These are phyloP conservation scores for Sebastes taczanowskii DNA, from an alignment of 2,797 vertebrate genomes.

Conservation along the genomic window DNA sequence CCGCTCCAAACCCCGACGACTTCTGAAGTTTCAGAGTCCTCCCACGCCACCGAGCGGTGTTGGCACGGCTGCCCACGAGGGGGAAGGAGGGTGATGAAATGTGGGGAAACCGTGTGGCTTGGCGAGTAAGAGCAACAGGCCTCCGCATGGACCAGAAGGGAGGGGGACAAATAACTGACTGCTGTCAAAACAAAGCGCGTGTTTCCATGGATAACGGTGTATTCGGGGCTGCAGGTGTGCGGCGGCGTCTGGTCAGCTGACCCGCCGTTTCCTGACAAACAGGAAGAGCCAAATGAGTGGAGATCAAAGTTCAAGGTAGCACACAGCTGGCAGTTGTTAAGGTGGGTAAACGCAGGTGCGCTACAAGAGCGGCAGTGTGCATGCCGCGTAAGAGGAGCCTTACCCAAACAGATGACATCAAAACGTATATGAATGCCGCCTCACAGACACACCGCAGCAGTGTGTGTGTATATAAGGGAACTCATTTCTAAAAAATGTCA, in stretches of 20 bases:
- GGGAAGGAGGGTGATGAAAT: slow-evolving; percentile 66
- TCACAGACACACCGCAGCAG: slow-evolving; percentile 23
- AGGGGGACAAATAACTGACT: slow-evolving; percentile 34
- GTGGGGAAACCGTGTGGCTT: slow-evolving; percentile 57
- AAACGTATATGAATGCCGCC: slow-evolving; percentile 37
- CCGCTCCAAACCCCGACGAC: slow-evolving; percentile 33
- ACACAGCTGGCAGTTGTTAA: slow-evolving; percentile 67
- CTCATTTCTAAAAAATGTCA: slow-evolving; percentile 17
- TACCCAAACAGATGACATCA: slow-evolving; percentile 66
- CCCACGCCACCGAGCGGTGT: slow-evolving; percentile 46
- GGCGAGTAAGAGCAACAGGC: slow-evolving; percentile 34
- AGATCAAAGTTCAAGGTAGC: slow-evolving; percentile 69
- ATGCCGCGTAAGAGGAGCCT: slow-evolving; percentile 41
- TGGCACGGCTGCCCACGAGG: slow-evolving; percentile 51
- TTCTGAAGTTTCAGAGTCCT: slow-evolving; percentile 48
- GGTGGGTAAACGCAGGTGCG: slow-evolving; percentile 68
- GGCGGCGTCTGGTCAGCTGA: slow-evolving; percentile 68
- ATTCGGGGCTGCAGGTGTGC: slow-evolving; percentile 68
- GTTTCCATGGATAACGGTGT: slow-evolving; percentile 65
- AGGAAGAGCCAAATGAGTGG: slow-evolving; percentile 68
- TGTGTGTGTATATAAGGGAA: not conserved
- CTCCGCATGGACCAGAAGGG: slow-evolving; percentile 32
- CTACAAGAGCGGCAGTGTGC: slow-evolving; percentile 59
- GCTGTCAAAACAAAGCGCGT: slow-evolving; percentile 64
- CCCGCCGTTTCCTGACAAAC: slow-evolving; percentile 75